Evolutionary conservation across 2,113 vertebrate species (phyloP), one percentile per base, ranked within the genome.

Genomic region (Epinephelus fuscoguttatus): DNA sequence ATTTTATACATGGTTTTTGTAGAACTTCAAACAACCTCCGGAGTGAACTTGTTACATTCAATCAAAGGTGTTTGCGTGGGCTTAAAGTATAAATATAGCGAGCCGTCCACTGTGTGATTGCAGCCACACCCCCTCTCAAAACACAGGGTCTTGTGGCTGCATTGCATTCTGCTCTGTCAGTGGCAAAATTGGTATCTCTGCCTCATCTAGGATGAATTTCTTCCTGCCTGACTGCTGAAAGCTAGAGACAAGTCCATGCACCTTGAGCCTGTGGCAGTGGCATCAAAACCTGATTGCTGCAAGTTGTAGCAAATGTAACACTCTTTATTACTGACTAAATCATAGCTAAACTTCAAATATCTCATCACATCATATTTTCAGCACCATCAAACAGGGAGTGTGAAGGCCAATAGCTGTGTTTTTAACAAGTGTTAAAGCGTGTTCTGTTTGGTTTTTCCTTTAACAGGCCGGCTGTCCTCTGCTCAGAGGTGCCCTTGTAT

Each of bases 401-500:
- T 45, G n/a, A 33, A 53, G 11, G 15, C 18, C 60, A 33, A 21
- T 25, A 77, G 18, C 30, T 37, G n/a, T 42, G 13, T 63, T 68
- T 66, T 61, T 55, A 27, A n/a, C 4, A 18, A 30, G 11, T 60
- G 23, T 42, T 61, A 17, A 23, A 11, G 9, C n/a, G 42, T 50
- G 55, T 69, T 64, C 21, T 55, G 30, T 45, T 14, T 59, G 4
- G 27, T 57, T 73, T 74, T 47, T 75, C n/a, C 62, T 23, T 77
- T 42, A 4, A 8, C 50, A 72, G 64, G 55, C 62, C 33, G 62
- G 19, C 70, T 33, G 57, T 76, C 80, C 73, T 79, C 64, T 66
- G 82, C 68, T 86, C 84, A 83, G 87, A 83, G 69, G 68, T 81
- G 86, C 66, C 81, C 71, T 85, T 91, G 84, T 77, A 40, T 88